These are phyloP conservation scores for Diploptera punctata DNA, from an alignment of 2,888 invertebrate species.

Conservation along the genomic window DNA sequence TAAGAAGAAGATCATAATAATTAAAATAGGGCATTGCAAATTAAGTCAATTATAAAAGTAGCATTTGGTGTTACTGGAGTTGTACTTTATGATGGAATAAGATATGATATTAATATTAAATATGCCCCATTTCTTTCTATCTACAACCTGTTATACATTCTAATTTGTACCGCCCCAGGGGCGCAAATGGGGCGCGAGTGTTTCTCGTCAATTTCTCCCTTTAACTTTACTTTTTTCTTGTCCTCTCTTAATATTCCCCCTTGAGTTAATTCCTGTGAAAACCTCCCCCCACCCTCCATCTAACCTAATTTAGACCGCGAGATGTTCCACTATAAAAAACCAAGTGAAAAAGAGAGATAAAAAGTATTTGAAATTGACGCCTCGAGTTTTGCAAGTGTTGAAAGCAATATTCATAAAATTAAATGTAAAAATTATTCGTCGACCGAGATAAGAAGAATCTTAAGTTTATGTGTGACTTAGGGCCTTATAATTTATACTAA, in stretches of 20 bases:
- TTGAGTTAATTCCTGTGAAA: conserved; percentile 38
- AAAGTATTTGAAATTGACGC: conserved; percentile 39
- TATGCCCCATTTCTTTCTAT: not conserved
- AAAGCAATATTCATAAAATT: conserved; percentile 42
- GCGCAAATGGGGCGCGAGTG: conserved; percentile 36
- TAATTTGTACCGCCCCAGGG: conserved; percentile 33
- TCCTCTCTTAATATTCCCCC: conserved; percentile 39
- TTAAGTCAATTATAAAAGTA: too few species aligned
- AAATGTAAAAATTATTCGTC: conserved; percentile 42
- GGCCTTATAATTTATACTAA: too few species aligned
- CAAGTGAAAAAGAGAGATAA: conserved; percentile 22
- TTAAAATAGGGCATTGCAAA: too few species aligned
- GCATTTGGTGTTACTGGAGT: too few species aligned
- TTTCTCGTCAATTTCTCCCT: conserved; percentile 30
- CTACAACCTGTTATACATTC: conserved; percentile 41
- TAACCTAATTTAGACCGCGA: conserved; percentile 43
- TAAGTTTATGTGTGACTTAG: too few species aligned
- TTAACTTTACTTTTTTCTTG: conserved; percentile 32
- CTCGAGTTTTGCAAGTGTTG: conserved; percentile 31
- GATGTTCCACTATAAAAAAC: conserved; percentile 34
- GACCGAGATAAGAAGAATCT: conserved; percentile 24
- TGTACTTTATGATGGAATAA: too few species aligned
- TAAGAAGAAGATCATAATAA: too few species aligned
- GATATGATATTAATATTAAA: not conserved
- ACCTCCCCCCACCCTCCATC: conserved; percentile 32